phyloP scores from a whole-genome alignment of 2,888 invertebrate genomes.

The Athalia cordata region DNA sequence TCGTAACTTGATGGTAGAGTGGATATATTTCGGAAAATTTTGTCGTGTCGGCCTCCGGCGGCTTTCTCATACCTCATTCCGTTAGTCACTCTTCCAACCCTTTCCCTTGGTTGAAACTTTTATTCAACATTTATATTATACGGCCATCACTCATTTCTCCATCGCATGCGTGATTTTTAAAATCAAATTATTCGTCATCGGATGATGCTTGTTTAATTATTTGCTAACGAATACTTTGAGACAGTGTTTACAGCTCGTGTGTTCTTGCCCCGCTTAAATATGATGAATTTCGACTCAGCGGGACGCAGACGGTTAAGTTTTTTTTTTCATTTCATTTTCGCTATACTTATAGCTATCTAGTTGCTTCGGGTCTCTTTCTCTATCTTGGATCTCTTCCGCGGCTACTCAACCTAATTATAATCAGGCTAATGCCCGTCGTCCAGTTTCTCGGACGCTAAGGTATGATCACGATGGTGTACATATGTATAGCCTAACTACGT shows the following conservation, averaged over 20 bases:
- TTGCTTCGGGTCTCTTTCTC: conserved; percentile 15
- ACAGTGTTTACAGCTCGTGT: too few relatives aligned
- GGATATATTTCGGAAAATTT: conserved; percentile 18
- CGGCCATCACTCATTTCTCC: too few relatives aligned
- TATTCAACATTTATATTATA: too few relatives aligned
- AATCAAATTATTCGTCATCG: too few relatives aligned
- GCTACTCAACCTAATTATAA: conserved; percentile 73
- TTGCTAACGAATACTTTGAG: too few relatives aligned
- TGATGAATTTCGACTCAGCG: too few relatives aligned
- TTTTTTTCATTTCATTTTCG: too few relatives aligned
- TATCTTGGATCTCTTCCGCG: conserved; percentile 68
- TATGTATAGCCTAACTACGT: not conserved
- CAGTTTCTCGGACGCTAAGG: conserved; percentile 47
- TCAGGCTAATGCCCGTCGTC: conserved; percentile 71
- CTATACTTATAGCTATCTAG: too few relatives aligned
- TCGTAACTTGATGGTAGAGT: conserved; percentile 2
- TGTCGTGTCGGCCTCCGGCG: conserved; percentile 25
- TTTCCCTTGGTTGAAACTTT: not conserved
- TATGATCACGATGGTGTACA: not conserved
- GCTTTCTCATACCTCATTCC: not conserved
- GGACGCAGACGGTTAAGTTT: too few relatives aligned
- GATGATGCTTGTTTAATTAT: too few relatives aligned
- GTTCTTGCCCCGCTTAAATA: too few relatives aligned
- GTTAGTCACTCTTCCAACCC: not conserved
- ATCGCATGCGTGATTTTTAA: too few relatives aligned